Evolutionary conservation across 2,113 vertebrate species (phyloP).

Genomic region (Actenoides hombroni): DNA sequence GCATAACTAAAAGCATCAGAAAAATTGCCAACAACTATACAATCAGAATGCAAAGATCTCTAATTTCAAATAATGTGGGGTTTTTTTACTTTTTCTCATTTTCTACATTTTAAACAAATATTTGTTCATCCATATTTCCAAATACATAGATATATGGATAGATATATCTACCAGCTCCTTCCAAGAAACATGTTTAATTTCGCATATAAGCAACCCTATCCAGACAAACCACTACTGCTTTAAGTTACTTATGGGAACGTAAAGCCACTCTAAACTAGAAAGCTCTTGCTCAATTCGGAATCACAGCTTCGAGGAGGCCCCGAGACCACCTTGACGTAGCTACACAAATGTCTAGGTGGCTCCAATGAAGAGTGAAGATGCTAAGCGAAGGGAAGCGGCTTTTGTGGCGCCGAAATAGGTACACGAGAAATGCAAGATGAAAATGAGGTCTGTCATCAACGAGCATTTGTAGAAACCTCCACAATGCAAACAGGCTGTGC

Average conservation of each 20-base stretch:
- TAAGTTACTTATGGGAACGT: background rate
- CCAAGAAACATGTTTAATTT: conserved; percentile 28
- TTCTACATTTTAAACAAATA: background rate
- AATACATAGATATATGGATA: background rate
- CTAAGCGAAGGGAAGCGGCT: background rate
- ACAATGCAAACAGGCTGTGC: conserved; percentile 3
- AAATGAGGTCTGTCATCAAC: background rate
- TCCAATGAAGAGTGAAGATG: background rate
- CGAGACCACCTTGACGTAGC: background rate
- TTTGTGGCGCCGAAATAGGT: background rate
- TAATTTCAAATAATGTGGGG: background rate
- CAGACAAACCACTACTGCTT: background rate
- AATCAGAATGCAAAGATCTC: background rate
- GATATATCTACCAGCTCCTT: background rate
- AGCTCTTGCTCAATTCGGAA: conserved; percentile 17
- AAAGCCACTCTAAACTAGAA: conserved; percentile 23
- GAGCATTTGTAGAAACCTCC: background rate
- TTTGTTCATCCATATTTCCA: background rate
- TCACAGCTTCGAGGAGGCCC: background rate
- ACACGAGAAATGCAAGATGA: background rate
- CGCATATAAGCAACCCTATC: background rate
- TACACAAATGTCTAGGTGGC: background rate
- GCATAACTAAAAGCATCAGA: background rate
- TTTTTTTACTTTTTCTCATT: background rate
- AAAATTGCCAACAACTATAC: background rate